Conservation (phyloP, 2,797 vertebrate species). For the Labeo calbasu region DNA sequence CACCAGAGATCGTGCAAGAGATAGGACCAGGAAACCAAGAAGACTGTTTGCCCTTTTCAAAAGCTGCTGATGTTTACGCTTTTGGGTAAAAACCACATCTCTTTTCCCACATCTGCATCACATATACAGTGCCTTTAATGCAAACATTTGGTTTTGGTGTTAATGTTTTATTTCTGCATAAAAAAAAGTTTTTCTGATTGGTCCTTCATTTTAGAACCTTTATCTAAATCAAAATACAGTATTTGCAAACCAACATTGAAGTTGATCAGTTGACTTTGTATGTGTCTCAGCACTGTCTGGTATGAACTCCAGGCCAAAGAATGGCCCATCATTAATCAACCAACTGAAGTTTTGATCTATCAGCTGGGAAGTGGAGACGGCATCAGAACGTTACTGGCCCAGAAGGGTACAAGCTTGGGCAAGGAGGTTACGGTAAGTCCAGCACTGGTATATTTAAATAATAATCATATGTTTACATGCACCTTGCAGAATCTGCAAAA, state of each 20-base stretch:
- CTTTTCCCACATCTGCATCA: neutral
- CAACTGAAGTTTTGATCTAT: conserved; percentile 90
- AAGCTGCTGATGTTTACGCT: conserved; percentile 90
- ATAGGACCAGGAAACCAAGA: conserved; percentile 89
- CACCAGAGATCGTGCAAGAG: conserved; percentile 89
- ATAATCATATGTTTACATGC: no score
- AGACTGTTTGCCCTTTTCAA: conserved; percentile 92
- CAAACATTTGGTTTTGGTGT: neutral
- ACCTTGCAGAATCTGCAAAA: no score
- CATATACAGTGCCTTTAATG: neutral
- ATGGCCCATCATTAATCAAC: conserved; percentile 89
- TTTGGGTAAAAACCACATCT: conserved; percentile 82
- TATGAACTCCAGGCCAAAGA: conserved; percentile 91
- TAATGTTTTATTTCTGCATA: neutral
- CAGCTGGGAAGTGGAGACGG: conserved; percentile 89
- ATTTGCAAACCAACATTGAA: neutral
- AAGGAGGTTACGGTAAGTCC: conserved; percentile 90
- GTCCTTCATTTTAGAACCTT: neutral
- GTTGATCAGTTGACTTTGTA: neutral
- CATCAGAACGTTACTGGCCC: conserved; percentile 81
- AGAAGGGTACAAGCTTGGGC: conserved; percentile 78
- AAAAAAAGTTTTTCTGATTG: neutral
- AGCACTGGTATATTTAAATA: neutral
- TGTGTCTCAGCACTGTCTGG: conserved; percentile 86
- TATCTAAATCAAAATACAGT: neutral